Conservation (phyloP, 2,113 vertebrate species). For the Odocoileus hemionus region DNA sequence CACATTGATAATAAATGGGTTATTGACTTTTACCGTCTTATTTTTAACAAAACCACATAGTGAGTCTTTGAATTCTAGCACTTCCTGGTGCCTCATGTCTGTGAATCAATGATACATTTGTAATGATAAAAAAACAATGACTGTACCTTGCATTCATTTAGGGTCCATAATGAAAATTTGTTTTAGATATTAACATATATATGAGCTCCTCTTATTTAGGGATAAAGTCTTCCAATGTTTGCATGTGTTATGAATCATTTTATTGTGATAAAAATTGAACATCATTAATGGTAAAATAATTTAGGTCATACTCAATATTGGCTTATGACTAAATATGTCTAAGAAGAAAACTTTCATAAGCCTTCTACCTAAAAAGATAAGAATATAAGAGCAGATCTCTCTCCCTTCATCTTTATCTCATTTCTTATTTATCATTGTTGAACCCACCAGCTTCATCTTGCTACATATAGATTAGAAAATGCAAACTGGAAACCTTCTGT, state of each 20-base stretch:
- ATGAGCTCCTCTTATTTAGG: constrained; percentile 72
- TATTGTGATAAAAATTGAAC: constrained; percentile 63
- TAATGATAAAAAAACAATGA: constrained; percentile 70
- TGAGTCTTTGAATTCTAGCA: constrained; percentile 60
- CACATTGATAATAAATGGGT: constrained; percentile 69
- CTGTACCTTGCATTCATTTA: constrained; percentile 67
- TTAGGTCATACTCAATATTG: neutral
- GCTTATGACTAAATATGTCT: neutral
- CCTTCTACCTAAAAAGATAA: neutral
- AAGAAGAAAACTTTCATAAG: neutral
- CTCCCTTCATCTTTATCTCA: neutral
- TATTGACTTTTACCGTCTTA: constrained; percentile 69
- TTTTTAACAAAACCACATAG: constrained; percentile 67
- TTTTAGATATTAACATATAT: constrained; percentile 61
- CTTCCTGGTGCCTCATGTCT: constrained; percentile 61
- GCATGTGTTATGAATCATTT: constrained; percentile 58
- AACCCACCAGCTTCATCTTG: neutral
- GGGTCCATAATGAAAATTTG: constrained; percentile 73
- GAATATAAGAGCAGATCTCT: neutral
- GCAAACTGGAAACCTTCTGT: neutral
- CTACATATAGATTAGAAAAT: neutral
- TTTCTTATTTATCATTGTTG: neutral
- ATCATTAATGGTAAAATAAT: constrained; percentile 33
- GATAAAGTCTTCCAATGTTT: constrained; percentile 55
- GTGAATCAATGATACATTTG: constrained; percentile 75